Base-by-base conservation (phyloP, 2,888 invertebrate species). In the Spodoptera picta region DNA sequence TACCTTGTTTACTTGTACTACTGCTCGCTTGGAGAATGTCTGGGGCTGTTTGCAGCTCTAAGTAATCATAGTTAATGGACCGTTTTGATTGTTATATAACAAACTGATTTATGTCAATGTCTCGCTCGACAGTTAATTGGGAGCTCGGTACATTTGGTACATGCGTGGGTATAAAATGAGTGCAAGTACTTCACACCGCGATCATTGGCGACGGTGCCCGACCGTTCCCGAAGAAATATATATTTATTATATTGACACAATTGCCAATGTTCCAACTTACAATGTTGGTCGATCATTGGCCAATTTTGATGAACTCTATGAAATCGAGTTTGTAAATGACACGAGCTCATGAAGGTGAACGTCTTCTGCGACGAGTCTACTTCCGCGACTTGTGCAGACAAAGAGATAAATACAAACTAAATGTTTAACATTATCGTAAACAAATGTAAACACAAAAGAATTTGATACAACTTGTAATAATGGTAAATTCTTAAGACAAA, bases 11-110 rank as follows among this genome's bases (percentile, higher is more conserved):
- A n/a, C n/a, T n/a, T 71, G 67, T 71, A 52, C 53, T 60, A 47
- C n/a, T 45, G 46, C 45, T 56, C 61, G 31, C 36, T 11, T 27
- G 36, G 44, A 63, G 65, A 77, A 70, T 77, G 49, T 58, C 56
- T 62, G 56, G 49, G 69, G 51, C 46, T 63, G 51, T 69, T 66
- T 14, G 47, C 43, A 59, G 49, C 23, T 73, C 57, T 65, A 27
- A 52, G 31, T 71, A 47, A 67, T 73, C 55, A 65, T 53, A 60
- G 50, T 59, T 48, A 60, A 67, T 73, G 49, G 56, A 64, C 43
- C 61, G 60, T 75, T 78, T 77, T 77, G 75, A 77, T 77, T 74
- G 68, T 73, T 70, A 68, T 50, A 57, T 59, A 79, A 77, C 77
- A 63, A 69, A 73, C 53, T 77, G 69, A 81, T 79, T 77, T 74